Base-by-base conservation (phyloP, 2,888 invertebrate species). In the Calameuta idolon region DNA sequence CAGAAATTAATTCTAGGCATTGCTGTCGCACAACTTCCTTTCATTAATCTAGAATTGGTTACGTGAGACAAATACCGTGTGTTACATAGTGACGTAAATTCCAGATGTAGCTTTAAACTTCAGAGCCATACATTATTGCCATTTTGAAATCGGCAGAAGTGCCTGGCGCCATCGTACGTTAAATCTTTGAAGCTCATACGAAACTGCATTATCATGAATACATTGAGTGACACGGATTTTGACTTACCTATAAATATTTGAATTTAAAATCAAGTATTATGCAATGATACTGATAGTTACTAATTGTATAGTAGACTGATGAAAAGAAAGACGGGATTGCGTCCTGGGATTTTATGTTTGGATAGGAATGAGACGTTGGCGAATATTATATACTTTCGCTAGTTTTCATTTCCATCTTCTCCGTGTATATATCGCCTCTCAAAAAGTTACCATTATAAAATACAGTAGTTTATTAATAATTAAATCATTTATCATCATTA, bases 401-500 rank as follows among this genome's bases (percentile, higher is more conserved):
- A 55, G 23, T 55, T 55, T 55, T 23, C 55, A 23, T 55, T 55
- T 55, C 55, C 55, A 55, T 9, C 55, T 31, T 71, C 71, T 33
- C 9, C 71, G 71, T 71, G 71, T 31, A 71, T 33, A 71, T 71
- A 71, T 71, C 71, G 71, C 33, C 71, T 71, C 33, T 71, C 55
- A 55, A 12, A 83, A 82, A 84, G 79, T 81, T 82, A 79, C 80
- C 81, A 84, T 87, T 89, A 88, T 88, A 89, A 89, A 89, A 89
- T 89, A 89, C 88, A 88, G 83, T 87, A 82, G 85, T 88, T 88
- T 88, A 87, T 88, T 87, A 84, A 86, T 83, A 87, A 81, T 87
- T 85, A 87, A 55, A 86, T 86, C 84, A 83, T 86, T 85, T 84
- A 81, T 85, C 84, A 73, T 82, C 79, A 73, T 81, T 74, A 40